These are phyloP conservation scores for Buphagus erythrorhynchus DNA, from an alignment of 2,797 vertebrate genomes.

Conservation along the genomic window DNA sequence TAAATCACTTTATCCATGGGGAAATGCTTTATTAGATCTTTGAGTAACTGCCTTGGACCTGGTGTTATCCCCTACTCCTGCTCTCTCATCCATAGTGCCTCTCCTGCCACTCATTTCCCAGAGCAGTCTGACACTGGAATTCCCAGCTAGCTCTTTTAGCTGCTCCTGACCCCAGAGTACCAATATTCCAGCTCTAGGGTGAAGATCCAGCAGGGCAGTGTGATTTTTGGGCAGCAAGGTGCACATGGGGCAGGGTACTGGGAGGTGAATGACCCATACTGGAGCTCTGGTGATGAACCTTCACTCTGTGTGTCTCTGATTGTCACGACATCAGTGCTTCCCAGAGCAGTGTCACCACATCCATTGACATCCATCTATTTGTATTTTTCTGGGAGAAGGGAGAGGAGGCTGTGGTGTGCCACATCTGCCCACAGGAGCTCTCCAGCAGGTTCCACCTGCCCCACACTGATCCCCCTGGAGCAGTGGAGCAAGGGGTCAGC, in stretches of 20 bases:
- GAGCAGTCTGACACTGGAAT: not conserved
- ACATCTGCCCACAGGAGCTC: accelerated
- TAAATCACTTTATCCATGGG: not conserved
- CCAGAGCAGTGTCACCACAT: accelerated
- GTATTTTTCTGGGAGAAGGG: not conserved
- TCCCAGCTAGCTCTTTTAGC: not conserved
- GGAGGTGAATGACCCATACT: accelerated
- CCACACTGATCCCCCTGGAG: accelerated
- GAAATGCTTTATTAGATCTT: not conserved
- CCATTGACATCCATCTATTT: accelerated
- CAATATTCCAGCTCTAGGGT: not conserved
- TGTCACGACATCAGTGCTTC: accelerated
- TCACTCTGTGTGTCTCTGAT: not conserved
- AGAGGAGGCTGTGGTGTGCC: not conserved
- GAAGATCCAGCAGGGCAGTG: not conserved
- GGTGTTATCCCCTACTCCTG: not conserved
- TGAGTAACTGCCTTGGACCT: not conserved
- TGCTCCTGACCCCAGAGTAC: not conserved
- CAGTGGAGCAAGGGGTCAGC: not conserved
- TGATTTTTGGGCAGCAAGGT: not conserved
- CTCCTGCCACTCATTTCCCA: not conserved
- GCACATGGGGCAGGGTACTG: accelerated
- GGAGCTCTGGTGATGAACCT: not conserved
- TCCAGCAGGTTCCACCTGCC: not conserved
- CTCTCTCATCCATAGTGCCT: not conserved